Conservation (phyloP, 2,888 invertebrate species). For the Dermolepida albohirtum region DNA sequence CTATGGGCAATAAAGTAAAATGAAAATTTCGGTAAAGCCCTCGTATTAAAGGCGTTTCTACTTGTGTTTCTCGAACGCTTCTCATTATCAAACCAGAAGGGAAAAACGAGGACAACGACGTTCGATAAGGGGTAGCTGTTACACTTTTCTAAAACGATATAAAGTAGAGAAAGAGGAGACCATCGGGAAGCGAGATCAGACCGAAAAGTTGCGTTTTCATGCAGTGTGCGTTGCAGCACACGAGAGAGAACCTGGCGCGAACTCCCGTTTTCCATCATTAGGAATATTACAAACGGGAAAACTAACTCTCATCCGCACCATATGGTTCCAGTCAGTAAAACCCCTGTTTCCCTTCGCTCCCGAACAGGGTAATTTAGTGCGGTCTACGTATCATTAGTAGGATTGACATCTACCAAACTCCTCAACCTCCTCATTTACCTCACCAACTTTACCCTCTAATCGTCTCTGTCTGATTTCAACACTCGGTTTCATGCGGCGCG, state of each 20-base stretch:
- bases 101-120: conserved; percentile 16
- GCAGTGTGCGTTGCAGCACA: conserved; percentile 57
- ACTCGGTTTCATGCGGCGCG: conserved; percentile 9
- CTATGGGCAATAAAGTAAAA: no score
- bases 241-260: conserved; percentile 47
- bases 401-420: conserved; percentile 65
- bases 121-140: conserved; percentile 8
- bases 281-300: conserved; percentile 68
- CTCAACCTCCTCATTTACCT: conserved; percentile 59
- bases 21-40: no score
- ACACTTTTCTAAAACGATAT: conserved; percentile 18
- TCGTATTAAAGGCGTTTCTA: background rate
- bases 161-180: conserved; percentile 12
- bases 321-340: conserved; percentile 62
- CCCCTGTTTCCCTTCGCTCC: conserved; percentile 47
- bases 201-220: conserved; percentile 64
- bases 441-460: conserved; percentile 48
- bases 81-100: conserved; percentile 47
- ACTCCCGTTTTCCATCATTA: conserved; percentile 66
- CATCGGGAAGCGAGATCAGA: conserved; percentile 25
- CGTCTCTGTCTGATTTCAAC: conserved; percentile 3
- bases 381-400: conserved; percentile 67
- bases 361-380: conserved; percentile 63
- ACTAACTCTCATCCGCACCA: conserved; percentile 65
- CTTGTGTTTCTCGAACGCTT: conserved; percentile 43